Base-by-base conservation (phyloP, 2,797 vertebrate genomes). In the Alosa sapidissima region DNA sequence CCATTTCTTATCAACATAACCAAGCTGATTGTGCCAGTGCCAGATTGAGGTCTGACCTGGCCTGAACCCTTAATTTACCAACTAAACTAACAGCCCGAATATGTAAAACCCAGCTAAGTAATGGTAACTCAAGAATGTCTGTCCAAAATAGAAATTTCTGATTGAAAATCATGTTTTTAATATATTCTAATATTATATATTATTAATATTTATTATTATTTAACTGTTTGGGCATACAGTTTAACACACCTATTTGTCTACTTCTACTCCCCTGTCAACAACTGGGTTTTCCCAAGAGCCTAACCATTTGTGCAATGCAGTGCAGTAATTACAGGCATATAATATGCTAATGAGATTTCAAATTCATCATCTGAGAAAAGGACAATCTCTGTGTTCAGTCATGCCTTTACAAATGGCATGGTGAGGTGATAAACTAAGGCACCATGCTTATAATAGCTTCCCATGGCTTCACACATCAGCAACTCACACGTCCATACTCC, bases 401-500 rank as follows among this genome's bases (percentile, higher is more conserved):
- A 84, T 88, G 87, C 89, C 89, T 90, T 78, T 13, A 85, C 90
- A 88, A 81, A 87, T 28, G 89, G 88, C 85, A 89, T 85, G 24
- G 78, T 84, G 88, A 91, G 91, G 93, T 91, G 93, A 93, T 93
- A 92, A 93, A 94, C 94, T 90, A 93, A 88, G 88, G 86, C 87
- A 91, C 89, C 91, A 85, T 82, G 88, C 91, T 92, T 92, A 90
- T 93, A 94, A 94, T 90, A 93, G 91, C 84, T 89, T 81, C 88
- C 88, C 87, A 89, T 89, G 91, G 91, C 89, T 94, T 93, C 92
- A 93, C 93, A 94, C 92, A 91, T 94, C 93, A 91, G 90, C 87
- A 91, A 81, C 14, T 90, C 90, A 90, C 92, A 92, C 91, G 90
- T 91, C 91, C 87, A 87, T 91, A 90, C 81, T 88, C 90, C 86